Conservation (phyloP, 2,113 vertebrate species). For the Cyphomyrus discorhynchus region DNA sequence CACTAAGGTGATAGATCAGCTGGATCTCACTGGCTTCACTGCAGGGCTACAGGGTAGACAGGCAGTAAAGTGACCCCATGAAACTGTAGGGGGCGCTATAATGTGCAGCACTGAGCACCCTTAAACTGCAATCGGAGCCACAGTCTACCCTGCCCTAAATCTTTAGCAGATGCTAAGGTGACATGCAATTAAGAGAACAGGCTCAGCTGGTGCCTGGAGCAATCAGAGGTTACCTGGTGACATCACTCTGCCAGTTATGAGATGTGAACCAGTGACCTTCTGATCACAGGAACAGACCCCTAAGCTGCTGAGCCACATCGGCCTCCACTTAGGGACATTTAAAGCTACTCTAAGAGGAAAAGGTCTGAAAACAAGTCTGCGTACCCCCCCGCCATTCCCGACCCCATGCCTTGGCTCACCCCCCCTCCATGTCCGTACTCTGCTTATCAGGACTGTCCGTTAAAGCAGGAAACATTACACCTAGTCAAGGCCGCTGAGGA, state of each 20-base stretch:
- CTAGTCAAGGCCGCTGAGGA: not conserved
- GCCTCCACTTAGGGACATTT: not conserved
- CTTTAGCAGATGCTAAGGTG: not conserved
- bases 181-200: not conserved
- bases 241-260: not conserved
- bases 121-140: not conserved
- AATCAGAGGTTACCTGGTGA: not conserved
- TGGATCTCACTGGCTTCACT: not conserved
- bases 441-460: not conserved
- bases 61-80: not conserved
- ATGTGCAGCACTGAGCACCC: not conserved
- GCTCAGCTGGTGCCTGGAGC: not conserved
- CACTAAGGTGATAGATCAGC: not conserved
- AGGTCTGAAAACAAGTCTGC: not conserved
- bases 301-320: not conserved
- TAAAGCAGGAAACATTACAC: not conserved
- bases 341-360: not conserved
- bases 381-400: not conserved
- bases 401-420: not conserved
- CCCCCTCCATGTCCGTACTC: not conserved
- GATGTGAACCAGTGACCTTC: not conserved
- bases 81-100: not conserved
- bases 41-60: not conserved
- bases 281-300: not conserved
- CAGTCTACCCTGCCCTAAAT: not conserved